Conservation (phyloP, 2,797 vertebrate species). For the Melanotaenia pygmaea region DNA sequence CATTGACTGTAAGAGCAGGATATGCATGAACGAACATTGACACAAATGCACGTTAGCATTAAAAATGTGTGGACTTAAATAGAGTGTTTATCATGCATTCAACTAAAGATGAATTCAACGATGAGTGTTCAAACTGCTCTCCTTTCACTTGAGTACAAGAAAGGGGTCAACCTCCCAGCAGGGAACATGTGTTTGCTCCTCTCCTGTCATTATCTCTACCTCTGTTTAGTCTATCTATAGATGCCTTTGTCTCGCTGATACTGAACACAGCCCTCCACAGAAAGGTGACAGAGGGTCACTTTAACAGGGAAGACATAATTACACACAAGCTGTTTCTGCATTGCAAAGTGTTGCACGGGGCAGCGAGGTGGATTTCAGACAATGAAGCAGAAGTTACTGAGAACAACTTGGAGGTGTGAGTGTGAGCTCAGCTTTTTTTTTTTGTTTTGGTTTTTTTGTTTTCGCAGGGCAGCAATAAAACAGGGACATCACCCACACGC, state of each 20-base stretch:
- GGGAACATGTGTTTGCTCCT: constrained; percentile 47
- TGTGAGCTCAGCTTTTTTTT: background rate
- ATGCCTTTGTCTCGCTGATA: constrained; percentile 57
- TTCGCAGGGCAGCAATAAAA: background rate
- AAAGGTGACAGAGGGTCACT: constrained; percentile 44
- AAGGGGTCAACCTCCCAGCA: constrained; percentile 31
- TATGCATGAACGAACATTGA: constrained; percentile 32
- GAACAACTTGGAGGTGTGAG: constrained; percentile 8
- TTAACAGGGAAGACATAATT: constrained; percentile 46
- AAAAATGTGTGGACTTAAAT: background rate
- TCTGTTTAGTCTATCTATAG: constrained; percentile 49
- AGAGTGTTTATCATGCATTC: constrained; percentile 11
- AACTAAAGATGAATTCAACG: constrained; percentile 20
- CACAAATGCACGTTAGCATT: constrained; percentile 20
- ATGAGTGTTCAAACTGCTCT: constrained; percentile 22
- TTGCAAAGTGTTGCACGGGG: constrained; percentile 5
- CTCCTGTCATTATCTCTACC: constrained; percentile 49
- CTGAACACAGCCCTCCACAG: constrained; percentile 28
- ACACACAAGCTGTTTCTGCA: constrained; percentile 30
- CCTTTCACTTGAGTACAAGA: constrained; percentile 34
- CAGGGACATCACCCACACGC: constrained; percentile 38
- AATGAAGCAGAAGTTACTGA: constrained; percentile 38
- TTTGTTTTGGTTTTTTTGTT: constrained; percentile 3
- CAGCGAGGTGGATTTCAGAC: constrained; percentile 4
- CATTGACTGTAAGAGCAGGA: background rate